Base-by-base conservation (phyloP, 2,797 vertebrate genomes). In the Emys orbicularis region DNA sequence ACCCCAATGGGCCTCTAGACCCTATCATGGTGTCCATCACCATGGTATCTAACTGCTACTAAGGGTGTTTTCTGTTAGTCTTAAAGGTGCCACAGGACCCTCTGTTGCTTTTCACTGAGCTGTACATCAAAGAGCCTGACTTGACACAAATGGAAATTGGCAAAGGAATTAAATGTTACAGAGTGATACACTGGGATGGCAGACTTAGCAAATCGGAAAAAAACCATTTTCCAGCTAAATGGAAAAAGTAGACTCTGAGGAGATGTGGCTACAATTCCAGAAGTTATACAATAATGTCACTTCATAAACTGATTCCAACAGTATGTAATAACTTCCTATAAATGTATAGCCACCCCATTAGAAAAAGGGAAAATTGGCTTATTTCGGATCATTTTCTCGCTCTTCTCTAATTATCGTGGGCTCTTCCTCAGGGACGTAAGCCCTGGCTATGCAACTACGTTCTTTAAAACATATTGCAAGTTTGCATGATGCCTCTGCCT, bases 141-240 rank as follows among this genome's bases (percentile, higher is more conserved):
- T 92, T 88, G 61, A 90, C 90, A 91, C 82, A 92, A 93, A 94
- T 56, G 34, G 27, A 59, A 96, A 84, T 82, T 88, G 90, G 86
- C 82, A 79, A 96, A 94, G 57, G 77, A 49, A 59, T 83, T 88
- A 95, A 89, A 25, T 72, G 50, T 41, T 90, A 86, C 12, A 12
- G 65, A 88, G 44, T 6, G 44, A 94, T 79, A 91, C 65, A 56
- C 8, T 15, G 81, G 79, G 65, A 77, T 7, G 21, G 76, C 79
- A 91, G 74, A 56, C 8, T 80, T 80, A 86, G 79, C n/a, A 93
- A 76, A 84, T 88, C 0, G 4, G 1, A 8, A 59, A 8, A 82
- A 82, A 18, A 25, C 29, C 34, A 79, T 41, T 85, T 93, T 85
- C 56, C n/a, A 85, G 65, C 37, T 59, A 74, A 27, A 52, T 23